Evolutionary conservation across 2,797 vertebrate genomes (phyloP).

Genomic region (Vipera ursinii): DNA sequence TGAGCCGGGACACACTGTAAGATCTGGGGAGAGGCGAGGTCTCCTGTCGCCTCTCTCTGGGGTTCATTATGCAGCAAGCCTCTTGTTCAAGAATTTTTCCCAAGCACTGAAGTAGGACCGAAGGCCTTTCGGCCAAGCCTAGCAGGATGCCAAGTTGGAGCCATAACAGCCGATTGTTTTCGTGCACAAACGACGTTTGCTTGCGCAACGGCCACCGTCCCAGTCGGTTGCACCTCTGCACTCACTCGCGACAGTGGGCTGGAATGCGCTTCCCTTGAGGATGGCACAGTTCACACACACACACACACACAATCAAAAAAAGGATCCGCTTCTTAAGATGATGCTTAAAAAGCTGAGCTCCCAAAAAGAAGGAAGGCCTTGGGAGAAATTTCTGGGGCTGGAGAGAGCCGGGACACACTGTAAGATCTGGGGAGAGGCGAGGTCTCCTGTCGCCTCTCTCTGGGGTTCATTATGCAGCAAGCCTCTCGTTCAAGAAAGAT

Average conservation of each 20-base stretch:
- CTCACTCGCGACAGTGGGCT: neutral
- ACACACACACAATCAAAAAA: neutral
- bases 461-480: neutral
- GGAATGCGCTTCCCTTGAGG: neutral
- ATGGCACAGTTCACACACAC: neutral
- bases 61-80: neutral
- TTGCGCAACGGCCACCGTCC: neutral
- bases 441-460: neutral
- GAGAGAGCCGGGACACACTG: neutral
- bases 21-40: neutral
- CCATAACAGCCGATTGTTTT: neutral
- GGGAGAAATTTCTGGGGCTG: neutral
- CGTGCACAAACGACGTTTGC: neutral
- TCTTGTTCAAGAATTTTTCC: neutral
- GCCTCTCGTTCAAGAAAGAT: neutral
- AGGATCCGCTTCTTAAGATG: neutral
- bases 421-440: neutral
- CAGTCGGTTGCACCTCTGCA: neutral
- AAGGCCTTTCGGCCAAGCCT: neutral
- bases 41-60: neutral
- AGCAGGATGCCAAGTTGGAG: neutral
- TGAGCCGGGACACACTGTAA: neutral
- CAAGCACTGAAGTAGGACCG: too few species aligned
- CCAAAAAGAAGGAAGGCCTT: too few species aligned
- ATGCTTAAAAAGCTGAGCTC: too few species aligned